Evolutionary conservation across 2,797 vertebrate genomes (phyloP), one percentile per base, ranked within the genome.

Genomic region (Kryptopterus vitreolus): DNA sequence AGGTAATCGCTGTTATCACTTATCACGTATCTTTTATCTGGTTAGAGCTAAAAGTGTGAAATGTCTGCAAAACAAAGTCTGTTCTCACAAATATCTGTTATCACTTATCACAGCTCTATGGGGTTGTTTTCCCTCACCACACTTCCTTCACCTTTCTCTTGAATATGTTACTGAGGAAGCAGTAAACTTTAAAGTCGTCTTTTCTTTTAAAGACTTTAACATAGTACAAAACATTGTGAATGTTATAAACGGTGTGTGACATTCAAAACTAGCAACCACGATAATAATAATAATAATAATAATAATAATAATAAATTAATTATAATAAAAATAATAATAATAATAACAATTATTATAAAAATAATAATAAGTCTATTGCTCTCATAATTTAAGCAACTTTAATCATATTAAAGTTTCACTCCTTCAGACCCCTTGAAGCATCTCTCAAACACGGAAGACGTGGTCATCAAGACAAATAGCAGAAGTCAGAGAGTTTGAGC

Each of bases 401-500:
- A 43, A 59, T 38, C n/a, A 38, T 38, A 5, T 38, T 20, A 38
- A 12, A 35, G 6, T 29, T 31, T 5, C 9, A 26, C 10, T 46
- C 4, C 31, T 3, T 65, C 55, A 15, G 16, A 61, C 29, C 48
- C 9, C 9, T 1, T 20, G 16, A 24, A 62, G 7, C 38, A n/a
- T 66, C 59, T 15, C 33, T 16, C 20, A 38, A 50, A 22, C 16
- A 68, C 2, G 11, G 29, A 68, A 59, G 81, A 66, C 46, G 55
- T 58, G 52, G 29, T 29, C 55, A 78, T 66, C 29, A 48, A 82
- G 24, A 82, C 18, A 82, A 79, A 82, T 79, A 79, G 81, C 81
- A 80, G 79, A 81, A 83, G 82, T 80, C 31, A 46, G 66, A 77
- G 65, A 76, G 66, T 57, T 58, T 58, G 26, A 73, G 68, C 29